phyloP scores from a whole-genome alignment of 1,140 invertebrate genomes.

The Lepidostoma basale region DNA sequence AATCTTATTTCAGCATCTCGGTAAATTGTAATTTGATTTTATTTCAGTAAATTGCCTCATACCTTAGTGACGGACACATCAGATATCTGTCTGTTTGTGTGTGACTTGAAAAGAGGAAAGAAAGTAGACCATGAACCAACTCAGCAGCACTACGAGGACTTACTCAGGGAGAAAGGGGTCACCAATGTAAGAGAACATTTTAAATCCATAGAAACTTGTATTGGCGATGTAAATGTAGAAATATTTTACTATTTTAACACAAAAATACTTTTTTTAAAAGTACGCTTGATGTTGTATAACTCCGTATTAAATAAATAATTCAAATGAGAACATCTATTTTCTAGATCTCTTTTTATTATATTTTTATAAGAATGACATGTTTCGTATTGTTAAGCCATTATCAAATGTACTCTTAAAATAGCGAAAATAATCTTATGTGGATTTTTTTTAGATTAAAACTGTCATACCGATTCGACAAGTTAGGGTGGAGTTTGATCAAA shows the following conservation, averaged over 20 bases:
- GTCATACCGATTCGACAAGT: conserved; percentile 67
- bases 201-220: no score
- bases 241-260: no score
- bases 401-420: no score
- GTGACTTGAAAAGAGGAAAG: conserved; percentile 58
- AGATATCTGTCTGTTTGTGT: conserved; percentile 63
- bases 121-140: conserved; percentile 66
- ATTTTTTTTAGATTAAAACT: conserved; percentile 52
- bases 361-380: no score
- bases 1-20: no score
- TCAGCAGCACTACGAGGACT: conserved; percentile 63
- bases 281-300: no score
- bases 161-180: conserved; percentile 59
- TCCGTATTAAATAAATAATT: no score
- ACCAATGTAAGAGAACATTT: conserved; percentile 40
- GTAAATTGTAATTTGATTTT: conserved; percentile 32
- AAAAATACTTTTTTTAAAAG: no score
- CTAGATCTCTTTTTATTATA: no score
- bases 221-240: no score
- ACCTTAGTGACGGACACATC: conserved; percentile 56
- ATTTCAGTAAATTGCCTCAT: conserved; percentile 59
- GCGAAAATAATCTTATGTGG: neutral
- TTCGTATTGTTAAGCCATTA: no score
- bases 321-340: no score
- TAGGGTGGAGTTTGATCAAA: conserved; percentile 69